Evolutionary conservation across 2,113 vertebrate species (phyloP).

Genomic region (Otis tarda): DNA sequence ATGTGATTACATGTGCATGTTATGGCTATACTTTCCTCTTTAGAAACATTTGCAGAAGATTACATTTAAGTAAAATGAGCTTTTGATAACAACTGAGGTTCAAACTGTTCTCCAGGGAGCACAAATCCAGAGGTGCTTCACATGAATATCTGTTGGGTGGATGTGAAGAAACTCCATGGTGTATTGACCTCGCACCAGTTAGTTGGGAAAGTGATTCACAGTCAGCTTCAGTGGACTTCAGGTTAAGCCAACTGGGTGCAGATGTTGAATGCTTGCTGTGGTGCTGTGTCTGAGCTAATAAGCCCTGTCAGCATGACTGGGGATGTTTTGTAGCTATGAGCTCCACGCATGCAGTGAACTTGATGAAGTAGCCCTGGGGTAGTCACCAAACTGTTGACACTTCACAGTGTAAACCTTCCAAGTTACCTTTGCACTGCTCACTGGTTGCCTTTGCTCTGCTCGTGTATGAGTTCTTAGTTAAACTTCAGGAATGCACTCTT

Average conservation of each 20-base stretch:
- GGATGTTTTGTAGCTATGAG: neutral
- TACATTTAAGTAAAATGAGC: neutral
- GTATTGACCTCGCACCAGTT: neutral
- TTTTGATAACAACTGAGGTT: neutral
- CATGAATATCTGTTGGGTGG: neutral
- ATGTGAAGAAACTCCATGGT: neutral
- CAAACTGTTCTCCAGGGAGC: neutral
- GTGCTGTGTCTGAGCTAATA: neutral
- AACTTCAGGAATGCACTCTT: neutral
- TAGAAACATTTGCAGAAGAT: neutral
- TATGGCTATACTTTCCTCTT: neutral
- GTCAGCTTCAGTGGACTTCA: neutral
- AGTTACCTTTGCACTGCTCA: neutral
- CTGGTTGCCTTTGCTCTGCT: neutral
- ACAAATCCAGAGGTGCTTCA: neutral
- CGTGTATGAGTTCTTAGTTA: neutral
- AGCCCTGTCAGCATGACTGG: neutral
- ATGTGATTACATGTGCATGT: neutral
- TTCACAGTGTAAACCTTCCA: neutral
- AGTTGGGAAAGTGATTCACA: neutral
- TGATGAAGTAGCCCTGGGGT: neutral
- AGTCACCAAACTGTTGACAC: neutral
- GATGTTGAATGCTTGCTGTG: neutral
- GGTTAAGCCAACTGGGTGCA: neutral
- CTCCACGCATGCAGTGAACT: fast-evolving